Base-by-base conservation (phyloP, 2,888 invertebrate species). In the Orchesella flavescens region DNA sequence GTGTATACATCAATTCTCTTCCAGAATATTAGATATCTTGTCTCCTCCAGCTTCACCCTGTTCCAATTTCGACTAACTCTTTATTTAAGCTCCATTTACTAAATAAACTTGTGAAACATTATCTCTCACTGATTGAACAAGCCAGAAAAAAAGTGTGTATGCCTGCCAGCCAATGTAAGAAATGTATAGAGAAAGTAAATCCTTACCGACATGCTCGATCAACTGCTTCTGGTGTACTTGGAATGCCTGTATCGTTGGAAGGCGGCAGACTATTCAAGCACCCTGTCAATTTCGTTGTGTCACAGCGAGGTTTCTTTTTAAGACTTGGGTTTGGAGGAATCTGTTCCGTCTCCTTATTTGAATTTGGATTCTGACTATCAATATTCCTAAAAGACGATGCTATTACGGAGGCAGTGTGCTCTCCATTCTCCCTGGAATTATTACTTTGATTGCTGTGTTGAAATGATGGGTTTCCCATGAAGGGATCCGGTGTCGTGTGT, bases 141-240 rank as follows among this genome's bases (percentile, higher is more conserved):
- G 34, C 34, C 34, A 34, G 7, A 34, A 34, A 34, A 34, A n/a
- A n/a, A n/a, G n/a, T n/a, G 34, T 34, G 34, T 34, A 34, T 34
- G 34, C 34, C 7, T 34, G 34, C 34, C 7, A 4, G 34, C 34
- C 7, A 4, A 34, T 34, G 34, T 34, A 34, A n/a, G n/a, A n/a
- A 34, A 34, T 34, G 34, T 7, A 34, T 4, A 34, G 34, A 34
- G 7, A 34, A 7, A 34, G 7, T 34, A 34, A 4, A 34, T 34
- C 1, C 81, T 86, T 78, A 86, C 86, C 77, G 80, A 71, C 86
- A 86, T 19, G 86, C 86, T 49, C 74, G 77, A 4, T 78, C 43
- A 9, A 86, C 86, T 23, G 86, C 86, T 24, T 68, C 46, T 0
- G 74, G 46, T 12, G 84, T 71, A 1, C 83, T 53, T 1, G 86